Evolutionary conservation across 2,888 invertebrate species (phyloP), one percentile per base, ranked within the genome.

Genomic region (Yponomeuta malinellus): DNA sequence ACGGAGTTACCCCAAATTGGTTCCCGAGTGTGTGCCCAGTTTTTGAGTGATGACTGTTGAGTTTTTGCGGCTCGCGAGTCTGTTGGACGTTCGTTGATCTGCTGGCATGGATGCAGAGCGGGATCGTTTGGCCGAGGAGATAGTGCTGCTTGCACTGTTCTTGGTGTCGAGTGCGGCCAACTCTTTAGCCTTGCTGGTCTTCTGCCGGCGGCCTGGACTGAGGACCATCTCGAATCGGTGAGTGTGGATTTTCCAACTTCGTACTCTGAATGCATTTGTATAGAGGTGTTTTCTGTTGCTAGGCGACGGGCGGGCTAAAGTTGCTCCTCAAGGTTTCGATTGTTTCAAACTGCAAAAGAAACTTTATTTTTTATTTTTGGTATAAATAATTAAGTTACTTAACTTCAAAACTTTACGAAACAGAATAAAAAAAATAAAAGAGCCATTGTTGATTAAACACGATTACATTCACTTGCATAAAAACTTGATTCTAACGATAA

Each of bases 191-290:
- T 92, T 96, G 76, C 88, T 96, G 76, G 95, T 96, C 70, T 96
- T 96, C 88, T 94, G 95, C 83, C 93, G 95, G 78, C 93, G 95
- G 76, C 95, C 96, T 70, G 94, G 95, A 69, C 90, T 96, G 69
- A 93, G 96, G 79, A 96, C 96, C 75, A 94, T 96, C 78, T 96
- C 96, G 72, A 96, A 96, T 93, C 94, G 95, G 96, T 96, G 89
- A 90, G 93, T 83, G 12, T 3, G 52, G 3, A 59, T 59, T 59
- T 59, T 59, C 15, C 2, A 59, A 59, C 52, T 15, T 59, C 15
- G 15, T 12, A 59, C 72, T 33, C 31, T 80, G 66, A 66, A 31
- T 33, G 15, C 52, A 68, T 52, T 6, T 59, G 43, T 37, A 2
- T 67, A 29, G 29, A 29, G 64, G 1, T 8, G 31, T 10, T 65